Evolutionary conservation across 2,113 vertebrate species (phyloP).

Genomic region (Noctilio leporinus): DNA sequence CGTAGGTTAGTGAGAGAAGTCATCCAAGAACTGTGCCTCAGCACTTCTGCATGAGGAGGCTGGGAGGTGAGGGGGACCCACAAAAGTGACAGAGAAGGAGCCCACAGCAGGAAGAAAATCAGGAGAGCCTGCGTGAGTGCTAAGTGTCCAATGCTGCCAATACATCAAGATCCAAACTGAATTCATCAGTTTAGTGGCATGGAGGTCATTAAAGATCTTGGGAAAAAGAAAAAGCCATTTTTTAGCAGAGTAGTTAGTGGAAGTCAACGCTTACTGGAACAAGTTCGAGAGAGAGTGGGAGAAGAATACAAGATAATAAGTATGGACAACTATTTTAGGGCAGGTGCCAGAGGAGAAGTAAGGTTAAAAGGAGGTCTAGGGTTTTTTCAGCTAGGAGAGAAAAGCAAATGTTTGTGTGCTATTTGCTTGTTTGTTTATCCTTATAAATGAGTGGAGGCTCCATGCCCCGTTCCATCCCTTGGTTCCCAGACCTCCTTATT

Average conservation of each 20-base stretch:
- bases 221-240: neutral
- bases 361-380: neutral
- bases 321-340: neutral
- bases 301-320: neutral
- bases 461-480: neutral
- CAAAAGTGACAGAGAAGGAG: neutral
- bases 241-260: neutral
- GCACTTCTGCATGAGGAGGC: neutral
- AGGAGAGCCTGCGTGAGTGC: neutral
- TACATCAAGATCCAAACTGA: neutral
- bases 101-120: neutral
- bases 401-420: neutral
- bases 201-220: neutral
- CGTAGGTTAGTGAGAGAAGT: neutral
- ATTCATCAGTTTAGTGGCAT: neutral
- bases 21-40: neutral
- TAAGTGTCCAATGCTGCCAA: neutral
- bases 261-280: neutral
- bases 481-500: conserved; percentile 25
- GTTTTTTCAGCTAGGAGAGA: neutral
- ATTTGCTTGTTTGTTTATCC: neutral
- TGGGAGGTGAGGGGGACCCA: neutral
- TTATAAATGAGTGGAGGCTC: neutral
- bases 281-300: neutral
- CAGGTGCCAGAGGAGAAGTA: neutral